Conservation (phyloP, 2,888 invertebrate genomes). For the Leuctra nigra region DNA sequence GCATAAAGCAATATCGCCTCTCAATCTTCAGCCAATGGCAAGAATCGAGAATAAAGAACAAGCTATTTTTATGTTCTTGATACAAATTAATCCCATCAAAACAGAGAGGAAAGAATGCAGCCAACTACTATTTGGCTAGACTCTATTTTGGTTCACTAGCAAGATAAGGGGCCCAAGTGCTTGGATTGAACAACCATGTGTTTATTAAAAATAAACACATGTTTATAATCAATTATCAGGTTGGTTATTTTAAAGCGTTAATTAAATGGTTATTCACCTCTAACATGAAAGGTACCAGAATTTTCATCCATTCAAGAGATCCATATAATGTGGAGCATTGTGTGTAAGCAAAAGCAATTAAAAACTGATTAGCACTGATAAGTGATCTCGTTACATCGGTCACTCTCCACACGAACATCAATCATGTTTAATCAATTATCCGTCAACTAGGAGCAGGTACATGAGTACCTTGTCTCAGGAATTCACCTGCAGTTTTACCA, state of each 20-base stretch:
- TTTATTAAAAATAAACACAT: neutral
- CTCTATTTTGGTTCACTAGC: too few relatives aligned
- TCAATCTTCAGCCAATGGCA: neutral
- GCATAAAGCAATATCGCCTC: constrained; percentile 2
- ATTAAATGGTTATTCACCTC: neutral
- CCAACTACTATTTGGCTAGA: too few relatives aligned
- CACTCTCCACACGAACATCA: too few relatives aligned
- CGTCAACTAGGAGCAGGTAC: too few relatives aligned
- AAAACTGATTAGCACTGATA: constrained; percentile 3
- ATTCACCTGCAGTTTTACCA: too few relatives aligned
- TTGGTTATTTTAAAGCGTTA: neutral
- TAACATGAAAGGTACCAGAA: too few relatives aligned
- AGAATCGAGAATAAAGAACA: constrained; percentile 2
- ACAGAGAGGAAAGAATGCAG: neutral
- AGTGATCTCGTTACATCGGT: neutral
- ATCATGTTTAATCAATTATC: too few relatives aligned
- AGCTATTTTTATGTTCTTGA: neutral
- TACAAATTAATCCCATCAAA: constrained; percentile 5
- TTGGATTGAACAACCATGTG: neutral
- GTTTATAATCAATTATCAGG: neutral
- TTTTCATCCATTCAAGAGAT: neutral
- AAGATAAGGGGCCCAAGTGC: too few relatives aligned
- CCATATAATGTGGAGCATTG: too few relatives aligned
- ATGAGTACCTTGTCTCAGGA: too few relatives aligned
- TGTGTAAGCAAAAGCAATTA: constrained; percentile 2